phyloP scores from a whole-genome alignment of 2,797 vertebrate genomes.

The Leptodactylus fallax region DNA sequence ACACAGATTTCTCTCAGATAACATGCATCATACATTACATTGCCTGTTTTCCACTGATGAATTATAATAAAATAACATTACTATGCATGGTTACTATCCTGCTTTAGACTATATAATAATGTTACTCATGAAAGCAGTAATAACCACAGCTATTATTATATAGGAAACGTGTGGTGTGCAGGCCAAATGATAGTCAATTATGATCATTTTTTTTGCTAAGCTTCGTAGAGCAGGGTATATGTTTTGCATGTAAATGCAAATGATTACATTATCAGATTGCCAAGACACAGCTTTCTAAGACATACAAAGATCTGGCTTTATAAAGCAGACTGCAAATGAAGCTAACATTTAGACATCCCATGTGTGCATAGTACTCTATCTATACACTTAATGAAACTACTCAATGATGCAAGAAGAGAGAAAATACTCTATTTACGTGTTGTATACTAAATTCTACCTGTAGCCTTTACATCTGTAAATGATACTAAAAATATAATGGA shows the following conservation, averaged over 20 bases:
- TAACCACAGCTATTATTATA: slow-evolving; percentile 42
- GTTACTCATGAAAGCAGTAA: slow-evolving; percentile 29
- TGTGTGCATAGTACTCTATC: slow-evolving; percentile 10
- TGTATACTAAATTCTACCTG: neutral
- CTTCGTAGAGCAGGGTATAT: slow-evolving; percentile 21
- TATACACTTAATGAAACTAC: slow-evolving; percentile 16
- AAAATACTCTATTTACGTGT: neutral
- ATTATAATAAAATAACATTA: slow-evolving; percentile 38
- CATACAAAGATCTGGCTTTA: neutral
- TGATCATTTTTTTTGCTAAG: slow-evolving; percentile 39
- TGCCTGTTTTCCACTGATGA: slow-evolving; percentile 30
- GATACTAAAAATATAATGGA: neutral
- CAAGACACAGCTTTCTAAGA: slow-evolving; percentile 19
- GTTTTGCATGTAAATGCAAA: slow-evolving; percentile 33
- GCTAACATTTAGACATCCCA: slow-evolving; percentile 24
- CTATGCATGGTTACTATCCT: neutral
- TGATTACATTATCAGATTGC: slow-evolving; percentile 7
- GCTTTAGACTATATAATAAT: slow-evolving; percentile 35
- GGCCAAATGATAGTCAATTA: slow-evolving; percentile 18
- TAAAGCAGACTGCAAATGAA: slow-evolving; percentile 13
- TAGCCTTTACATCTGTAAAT: neutral
- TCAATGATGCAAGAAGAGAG: neutral
- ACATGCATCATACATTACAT: slow-evolving; percentile 49
- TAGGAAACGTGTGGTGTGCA: slow-evolving; percentile 10
- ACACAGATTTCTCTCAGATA: slow-evolving; percentile 28